phyloP scores from a whole-genome alignment of 2,113 vertebrate genomes.

The Chauna torquata region DNA sequence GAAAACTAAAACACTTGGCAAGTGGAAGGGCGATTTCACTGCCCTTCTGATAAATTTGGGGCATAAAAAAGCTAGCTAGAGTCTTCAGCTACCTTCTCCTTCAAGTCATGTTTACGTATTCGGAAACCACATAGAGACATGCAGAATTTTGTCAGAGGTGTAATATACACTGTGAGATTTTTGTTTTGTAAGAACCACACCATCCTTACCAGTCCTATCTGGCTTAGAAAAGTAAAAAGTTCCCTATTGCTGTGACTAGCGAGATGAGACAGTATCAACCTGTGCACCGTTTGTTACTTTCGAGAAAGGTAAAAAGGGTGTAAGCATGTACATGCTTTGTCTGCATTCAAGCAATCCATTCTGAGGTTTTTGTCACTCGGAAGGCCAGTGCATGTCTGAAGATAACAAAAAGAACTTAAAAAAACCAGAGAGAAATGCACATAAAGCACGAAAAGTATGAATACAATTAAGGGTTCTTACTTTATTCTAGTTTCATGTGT shows the following conservation, averaged over 20 bases:
- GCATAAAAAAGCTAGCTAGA: rapidly evolving
- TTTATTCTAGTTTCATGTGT: not conserved
- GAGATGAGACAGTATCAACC: not conserved
- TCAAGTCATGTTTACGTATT: rapidly evolving
- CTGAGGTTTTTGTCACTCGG: not conserved
- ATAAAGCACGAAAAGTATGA: not conserved
- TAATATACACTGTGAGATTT: not conserved
- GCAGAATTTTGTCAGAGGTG: not conserved
- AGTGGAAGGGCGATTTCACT: not conserved
- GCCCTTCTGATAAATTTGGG: not conserved
- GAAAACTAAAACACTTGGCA: rapidly evolving
- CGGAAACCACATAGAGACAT: not conserved
- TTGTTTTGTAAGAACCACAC: not conserved
- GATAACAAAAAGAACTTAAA: not conserved
- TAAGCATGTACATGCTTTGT: not conserved
- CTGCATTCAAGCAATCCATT: not conserved
- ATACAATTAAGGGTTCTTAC: not conserved
- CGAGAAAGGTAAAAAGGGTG: not conserved
- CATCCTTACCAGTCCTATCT: not conserved
- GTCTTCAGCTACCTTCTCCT: not conserved
- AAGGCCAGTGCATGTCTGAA: not conserved
- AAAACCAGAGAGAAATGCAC: not conserved
- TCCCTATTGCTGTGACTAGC: rapidly evolving
- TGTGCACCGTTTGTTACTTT: not conserved
- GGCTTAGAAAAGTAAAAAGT: not conserved